Percentiles rank a stretch among this genome's conserved stretches.
phyloP scores from a whole-genome alignment of 2,888 invertebrate species.

The Anthrax anthrax region DNA sequence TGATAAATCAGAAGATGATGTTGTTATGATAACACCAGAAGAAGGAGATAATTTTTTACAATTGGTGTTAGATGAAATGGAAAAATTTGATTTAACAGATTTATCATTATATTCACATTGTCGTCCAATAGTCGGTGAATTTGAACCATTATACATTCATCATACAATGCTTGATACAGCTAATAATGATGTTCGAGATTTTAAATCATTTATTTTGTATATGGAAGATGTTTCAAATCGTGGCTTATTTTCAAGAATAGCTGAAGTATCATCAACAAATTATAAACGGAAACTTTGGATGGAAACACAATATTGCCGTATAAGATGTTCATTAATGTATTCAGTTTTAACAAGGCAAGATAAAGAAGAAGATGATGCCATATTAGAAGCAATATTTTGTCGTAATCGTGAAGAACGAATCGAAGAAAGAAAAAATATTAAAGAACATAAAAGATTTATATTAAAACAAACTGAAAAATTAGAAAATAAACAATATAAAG shows the following conservation, averaged over 20 bases:
- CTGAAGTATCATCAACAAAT: constrained; percentile 22
- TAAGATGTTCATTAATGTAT: constrained; percentile 30
- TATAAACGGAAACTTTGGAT: constrained; percentile 30
- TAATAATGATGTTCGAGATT: constrained; percentile 26
- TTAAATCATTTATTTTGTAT: constrained; percentile 22
- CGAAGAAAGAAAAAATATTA: constrained; percentile 26
- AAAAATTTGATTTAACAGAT: constrained; percentile 23
- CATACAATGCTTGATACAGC: constrained; percentile 25
- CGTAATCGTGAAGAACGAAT: constrained; percentile 26
- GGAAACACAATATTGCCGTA: constrained; percentile 29
- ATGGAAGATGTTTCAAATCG: constrained; percentile 26
- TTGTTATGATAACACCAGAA: constrained; percentile 15
- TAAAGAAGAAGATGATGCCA: constrained; percentile 23
- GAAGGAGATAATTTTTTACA: constrained; percentile 24
- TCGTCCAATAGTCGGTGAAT: constrained; percentile 25
- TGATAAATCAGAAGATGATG: constrained; percentile 19
- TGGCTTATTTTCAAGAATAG: constrained; percentile 25
- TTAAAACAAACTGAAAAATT: constrained; percentile 31
- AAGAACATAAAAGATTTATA: constrained; percentile 32
- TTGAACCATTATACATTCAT: constrained; percentile 28
- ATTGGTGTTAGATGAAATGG: constrained; percentile 26
- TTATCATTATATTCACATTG: constrained; percentile 27
- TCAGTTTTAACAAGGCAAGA: constrained; percentile 25
- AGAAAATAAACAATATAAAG: constrained; percentile 29
- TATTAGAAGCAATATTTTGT: constrained; percentile 27